Evolutionary conservation across 2,113 vertebrate species (phyloP).

Genomic region (Willisornis vidua): DNA sequence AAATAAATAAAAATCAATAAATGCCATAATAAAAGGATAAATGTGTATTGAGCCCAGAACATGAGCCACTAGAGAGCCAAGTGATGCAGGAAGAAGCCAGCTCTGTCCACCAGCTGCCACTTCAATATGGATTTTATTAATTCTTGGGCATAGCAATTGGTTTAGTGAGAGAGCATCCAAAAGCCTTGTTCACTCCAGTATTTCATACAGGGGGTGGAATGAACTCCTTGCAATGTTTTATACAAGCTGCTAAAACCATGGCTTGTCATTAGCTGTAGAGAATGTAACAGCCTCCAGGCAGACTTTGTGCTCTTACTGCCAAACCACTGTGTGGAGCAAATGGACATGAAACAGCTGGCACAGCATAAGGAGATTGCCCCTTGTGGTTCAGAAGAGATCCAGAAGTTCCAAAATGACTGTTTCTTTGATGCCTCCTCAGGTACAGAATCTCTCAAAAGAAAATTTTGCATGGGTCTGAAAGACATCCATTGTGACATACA

Average conservation of each 20-base stretch:
- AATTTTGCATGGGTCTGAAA: neutral
- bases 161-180: neutral
- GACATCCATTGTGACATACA: neutral
- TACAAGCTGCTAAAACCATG: neutral
- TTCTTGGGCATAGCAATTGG: conserved; percentile 34
- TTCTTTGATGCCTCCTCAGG: neutral
- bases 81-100: conserved; percentile 46
- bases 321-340: neutral
- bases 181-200: neutral
- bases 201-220: neutral
- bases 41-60: conserved; percentile 46
- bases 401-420: neutral
- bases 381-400: neutral
- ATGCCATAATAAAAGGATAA: conserved; percentile 42
- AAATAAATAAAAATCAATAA: conserved; percentile 39
- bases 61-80: conserved; percentile 57
- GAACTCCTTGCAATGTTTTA: neutral
- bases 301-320: neutral
- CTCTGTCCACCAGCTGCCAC: conserved; percentile 62
- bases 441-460: neutral
- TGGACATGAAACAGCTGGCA: neutral
- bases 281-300: neutral
- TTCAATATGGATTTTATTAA: conserved; percentile 71
- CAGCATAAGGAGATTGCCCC: neutral
- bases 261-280: neutral